Base-by-base conservation (phyloP, 2,113 vertebrate species). In the Rhinolophus sinicus region DNA sequence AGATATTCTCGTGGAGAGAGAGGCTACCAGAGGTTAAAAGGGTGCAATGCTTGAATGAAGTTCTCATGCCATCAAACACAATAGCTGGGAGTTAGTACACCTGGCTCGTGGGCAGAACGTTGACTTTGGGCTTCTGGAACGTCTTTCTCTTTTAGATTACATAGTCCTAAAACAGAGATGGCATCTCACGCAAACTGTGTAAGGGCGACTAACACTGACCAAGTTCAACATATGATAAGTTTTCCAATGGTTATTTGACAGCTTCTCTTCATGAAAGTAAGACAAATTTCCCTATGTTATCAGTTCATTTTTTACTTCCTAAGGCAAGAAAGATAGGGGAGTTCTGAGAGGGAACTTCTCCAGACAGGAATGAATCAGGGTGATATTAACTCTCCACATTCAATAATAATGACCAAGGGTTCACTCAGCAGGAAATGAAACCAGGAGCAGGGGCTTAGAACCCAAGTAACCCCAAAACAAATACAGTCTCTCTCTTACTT, bases 261-360 rank as follows among this genome's bases (percentile, higher is more conserved):
- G 56, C 44, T 72, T 81, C 91, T 67, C 80, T 81, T 86, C 58
- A 81, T 78, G 67, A 94, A 89, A 95, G 62, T 35, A 94, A 97
- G 76, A 28, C 50, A 65, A 93, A 56, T 16, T 52, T 96, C 40
- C 47, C 70, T 70, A 62, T 10, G 2, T 47, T 78, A 58, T 86
- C 73, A 38, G 16, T 81, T 95, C 75, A 54, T 76, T 78, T 92
- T 90, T 77, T 72, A 92, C 89, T 94, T 86, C 73, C 80, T 72
- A 78, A 80, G 30, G 47, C 88, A 80, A 98, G 65, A 82, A 92
- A 87, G 60, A 54, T 47, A 56, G 47, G 30, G 14, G 3, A 54
- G 24, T 52, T 38, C 78, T 91, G 67, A 54, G 52, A 54, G 44
- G 28, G 10, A 2, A 56, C 26, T 54, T 47, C 78, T 89, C 77